Conservation (phyloP, 2,888 invertebrate genomes). For the Drosophila longiperda region DNA sequence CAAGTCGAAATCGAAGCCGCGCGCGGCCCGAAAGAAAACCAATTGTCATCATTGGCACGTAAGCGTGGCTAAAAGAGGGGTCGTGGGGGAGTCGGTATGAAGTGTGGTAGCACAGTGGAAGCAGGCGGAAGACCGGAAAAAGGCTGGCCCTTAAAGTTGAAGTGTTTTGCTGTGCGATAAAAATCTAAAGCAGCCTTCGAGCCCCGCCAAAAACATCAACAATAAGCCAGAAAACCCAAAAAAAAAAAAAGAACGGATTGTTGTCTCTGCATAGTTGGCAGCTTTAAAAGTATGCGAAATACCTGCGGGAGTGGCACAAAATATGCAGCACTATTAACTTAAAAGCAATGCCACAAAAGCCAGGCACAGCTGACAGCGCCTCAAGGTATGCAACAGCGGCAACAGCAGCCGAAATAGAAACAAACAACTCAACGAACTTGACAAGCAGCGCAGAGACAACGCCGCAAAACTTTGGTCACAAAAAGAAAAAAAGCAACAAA, state of each 20-base stretch:
- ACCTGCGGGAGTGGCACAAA: slow-evolving; percentile 63
- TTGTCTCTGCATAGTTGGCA: slow-evolving; percentile 29
- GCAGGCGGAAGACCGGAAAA: slow-evolving; percentile 57
- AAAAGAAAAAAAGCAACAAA: slow-evolving; percentile 3
- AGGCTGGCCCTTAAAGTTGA: slow-evolving; percentile 73
- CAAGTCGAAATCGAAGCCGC: slow-evolving; percentile 71
- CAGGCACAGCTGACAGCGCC: slow-evolving; percentile 60
- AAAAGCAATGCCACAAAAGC: slow-evolving; percentile 75
- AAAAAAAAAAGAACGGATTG: slow-evolving; percentile 13
- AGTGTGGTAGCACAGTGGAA: slow-evolving; percentile 11
- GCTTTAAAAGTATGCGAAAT: slow-evolving; percentile 58
- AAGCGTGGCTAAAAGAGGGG: slow-evolving; percentile 48
- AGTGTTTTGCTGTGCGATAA: slow-evolving; percentile 75
- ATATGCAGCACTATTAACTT: slow-evolving; percentile 71
- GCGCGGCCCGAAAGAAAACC: slow-evolving; percentile 73
- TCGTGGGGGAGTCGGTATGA: background rate
- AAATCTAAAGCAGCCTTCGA: slow-evolving; percentile 72
- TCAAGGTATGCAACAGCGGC: slow-evolving; percentile 67
- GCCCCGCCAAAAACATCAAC: slow-evolving; percentile 23
- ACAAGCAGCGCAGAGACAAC: slow-evolving; percentile 49
- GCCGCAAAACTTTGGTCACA: slow-evolving; percentile 58
- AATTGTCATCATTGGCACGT: slow-evolving; percentile 83
- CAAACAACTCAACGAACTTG: slow-evolving; percentile 43
- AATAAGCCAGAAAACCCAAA: slow-evolving; percentile 15
- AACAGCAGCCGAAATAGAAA: slow-evolving; percentile 15